Percentiles rank a stretch among this genome's conserved stretches.
These are phyloP conservation scores for Drosophila heteroneura DNA, from an alignment of 2,888 invertebrate species.

Conservation along the genomic window DNA sequence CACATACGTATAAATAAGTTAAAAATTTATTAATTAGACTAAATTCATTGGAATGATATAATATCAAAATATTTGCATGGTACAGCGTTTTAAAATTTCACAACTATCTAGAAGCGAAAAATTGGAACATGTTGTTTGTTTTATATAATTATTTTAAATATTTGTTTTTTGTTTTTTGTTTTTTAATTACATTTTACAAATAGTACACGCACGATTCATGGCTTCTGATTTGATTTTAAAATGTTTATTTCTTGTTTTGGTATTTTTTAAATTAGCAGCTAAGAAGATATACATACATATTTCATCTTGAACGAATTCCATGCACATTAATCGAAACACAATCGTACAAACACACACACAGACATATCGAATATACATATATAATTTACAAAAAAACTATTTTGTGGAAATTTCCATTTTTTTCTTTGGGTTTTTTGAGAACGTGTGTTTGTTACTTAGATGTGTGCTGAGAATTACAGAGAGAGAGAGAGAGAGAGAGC, in stretches of 20 bases:
- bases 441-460: slow-evolving; percentile 16
- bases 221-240: slow-evolving; percentile 51
- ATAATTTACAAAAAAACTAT: slow-evolving; percentile 53
- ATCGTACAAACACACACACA: slow-evolving; percentile 44
- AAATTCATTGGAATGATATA: slow-evolving; percentile 85
- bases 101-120: slow-evolving; percentile 80
- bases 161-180: slow-evolving; percentile 1
- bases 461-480: slow-evolving; percentile 32
- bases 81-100: slow-evolving; percentile 80
- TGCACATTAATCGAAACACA: slow-evolving; percentile 48
- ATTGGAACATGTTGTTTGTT: slow-evolving; percentile 57
- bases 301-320: slow-evolving; percentile 31
- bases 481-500: slow-evolving; percentile 5
- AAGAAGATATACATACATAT: slow-evolving; percentile 28
- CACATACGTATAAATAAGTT: slow-evolving; percentile 78
- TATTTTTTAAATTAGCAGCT: slow-evolving; percentile 27
- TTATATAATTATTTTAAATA: slow-evolving; percentile 18
- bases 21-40: slow-evolving; percentile 83
- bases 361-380: slow-evolving; percentile 37
- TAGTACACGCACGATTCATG: slow-evolving; percentile 63
- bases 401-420: slow-evolving; percentile 5
- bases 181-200: slow-evolving; percentile 62
- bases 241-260: slow-evolving; percentile 10
- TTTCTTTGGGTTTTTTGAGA: slow-evolving; percentile 14
- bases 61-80: slow-evolving; percentile 83